A percentile compares a stretch with the other conserved stretches of the same genome.
phyloP scores from a whole-genome alignment of 2,113 vertebrate genomes.

The Rhineura floridana region DNA sequence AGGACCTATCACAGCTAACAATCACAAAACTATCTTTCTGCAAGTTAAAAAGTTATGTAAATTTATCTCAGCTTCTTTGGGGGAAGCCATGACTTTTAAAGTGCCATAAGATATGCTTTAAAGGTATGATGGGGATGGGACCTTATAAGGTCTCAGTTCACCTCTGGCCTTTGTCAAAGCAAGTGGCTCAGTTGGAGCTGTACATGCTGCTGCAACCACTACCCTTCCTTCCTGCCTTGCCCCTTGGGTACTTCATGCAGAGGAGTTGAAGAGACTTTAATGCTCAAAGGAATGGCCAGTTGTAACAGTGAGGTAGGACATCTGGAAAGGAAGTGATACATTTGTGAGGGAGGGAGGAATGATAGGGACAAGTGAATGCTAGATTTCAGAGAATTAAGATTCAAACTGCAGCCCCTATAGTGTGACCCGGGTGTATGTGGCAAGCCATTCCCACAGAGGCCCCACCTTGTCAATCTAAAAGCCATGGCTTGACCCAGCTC shows the following conservation, averaged over 20 bases:
- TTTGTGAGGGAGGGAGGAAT: not conserved
- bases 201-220: no score
- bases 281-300: not conserved
- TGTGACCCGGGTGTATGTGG: not conserved
- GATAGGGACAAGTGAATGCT: not conserved
- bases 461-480: not conserved
- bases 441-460: not conserved
- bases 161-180: no score
- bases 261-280: not conserved
- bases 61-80: not conserved
- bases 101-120: no score
- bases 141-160: no score
- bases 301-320: not conserved
- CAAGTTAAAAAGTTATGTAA: not conserved
- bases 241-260: no score
- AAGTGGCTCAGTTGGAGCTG: no score
- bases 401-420: not conserved
- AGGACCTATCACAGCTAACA: not conserved
- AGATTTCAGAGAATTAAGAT: not conserved
- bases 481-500: not conserved
- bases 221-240: no score
- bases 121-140: no score
- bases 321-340: not conserved
- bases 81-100: not conserved
- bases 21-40: not conserved